A percentile compares a stretch with the other conserved stretches of the same genome.
Evolutionary conservation across 1,140 invertebrate species (phyloP).

Genomic region (Sitobion miscanthi): DNA sequence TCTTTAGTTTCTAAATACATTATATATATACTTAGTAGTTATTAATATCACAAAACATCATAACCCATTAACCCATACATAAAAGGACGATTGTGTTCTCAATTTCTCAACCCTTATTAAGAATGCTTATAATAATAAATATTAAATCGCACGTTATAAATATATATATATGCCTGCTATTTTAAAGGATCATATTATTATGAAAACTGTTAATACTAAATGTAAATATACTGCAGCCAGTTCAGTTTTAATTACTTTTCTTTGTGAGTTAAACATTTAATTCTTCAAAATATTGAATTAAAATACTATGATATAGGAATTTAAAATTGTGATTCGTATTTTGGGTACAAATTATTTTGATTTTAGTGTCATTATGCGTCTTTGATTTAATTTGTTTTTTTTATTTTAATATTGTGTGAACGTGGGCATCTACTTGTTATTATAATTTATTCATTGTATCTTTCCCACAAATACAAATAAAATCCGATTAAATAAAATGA

Average conservation of each 20-base stretch:
- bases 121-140: too few relatives aligned
- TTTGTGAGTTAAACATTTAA: background rate
- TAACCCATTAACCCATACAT: too few relatives aligned
- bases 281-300: background rate
- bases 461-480: constrained; percentile 5
- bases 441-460: background rate
- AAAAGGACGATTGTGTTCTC: too few relatives aligned
- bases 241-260: background rate
- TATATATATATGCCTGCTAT: background rate
- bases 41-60: too few relatives aligned
- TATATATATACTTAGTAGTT: too few relatives aligned
- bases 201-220: background rate
- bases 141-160: too few relatives aligned
- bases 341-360: background rate
- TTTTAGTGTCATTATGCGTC: background rate
- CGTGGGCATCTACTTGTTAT: background rate
- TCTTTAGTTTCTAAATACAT: background rate
- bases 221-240: background rate
- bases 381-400: background rate
- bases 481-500: background rate
- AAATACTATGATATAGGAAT: background rate
- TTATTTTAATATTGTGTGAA: too few relatives aligned
- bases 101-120: too few relatives aligned
- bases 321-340: background rate
- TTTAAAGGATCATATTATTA: background rate